phyloP scores from a whole-genome alignment of 2,113 vertebrate genomes.

The Galeopterus variegatus region DNA sequence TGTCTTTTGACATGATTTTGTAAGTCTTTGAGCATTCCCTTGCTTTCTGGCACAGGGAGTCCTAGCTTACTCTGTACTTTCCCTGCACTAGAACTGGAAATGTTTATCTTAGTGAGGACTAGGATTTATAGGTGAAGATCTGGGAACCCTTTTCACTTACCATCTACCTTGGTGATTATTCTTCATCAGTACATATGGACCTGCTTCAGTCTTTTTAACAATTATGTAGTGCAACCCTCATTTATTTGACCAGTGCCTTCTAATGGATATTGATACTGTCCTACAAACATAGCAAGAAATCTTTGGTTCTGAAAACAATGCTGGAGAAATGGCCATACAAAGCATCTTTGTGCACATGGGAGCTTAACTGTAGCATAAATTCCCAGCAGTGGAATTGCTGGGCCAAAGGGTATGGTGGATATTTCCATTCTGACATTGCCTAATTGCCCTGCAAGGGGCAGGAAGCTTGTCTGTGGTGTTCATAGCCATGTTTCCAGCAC shows the following conservation, averaged over 20 bases:
- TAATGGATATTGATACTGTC: background rate
- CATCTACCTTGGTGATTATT: background rate
- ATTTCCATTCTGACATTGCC: background rate
- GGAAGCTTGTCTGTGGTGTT: background rate
- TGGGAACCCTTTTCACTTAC: background rate
- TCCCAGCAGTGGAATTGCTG: background rate
- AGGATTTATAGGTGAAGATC: background rate
- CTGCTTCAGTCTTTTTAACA: background rate
- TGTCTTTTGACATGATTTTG: background rate
- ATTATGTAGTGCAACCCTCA: background rate
- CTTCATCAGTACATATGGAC: background rate
- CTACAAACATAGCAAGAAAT: background rate
- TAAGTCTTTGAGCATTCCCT: background rate
- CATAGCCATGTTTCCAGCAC: background rate
- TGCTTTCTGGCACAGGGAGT: background rate
- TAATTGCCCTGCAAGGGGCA: background rate
- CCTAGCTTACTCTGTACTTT: background rate
- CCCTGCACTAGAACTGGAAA: background rate
- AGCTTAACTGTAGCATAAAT: background rate
- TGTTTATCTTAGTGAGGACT: background rate
- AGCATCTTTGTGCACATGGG: fast-evolving
- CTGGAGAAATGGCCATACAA: background rate
- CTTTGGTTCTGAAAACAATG: background rate
- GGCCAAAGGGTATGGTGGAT: background rate
- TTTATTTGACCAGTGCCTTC: background rate